Percentiles rank a stretch among this genome's conserved stretches.
phyloP scores from a whole-genome alignment of 1,140 invertebrate genomes.

The Conus ventricosus region DNA sequence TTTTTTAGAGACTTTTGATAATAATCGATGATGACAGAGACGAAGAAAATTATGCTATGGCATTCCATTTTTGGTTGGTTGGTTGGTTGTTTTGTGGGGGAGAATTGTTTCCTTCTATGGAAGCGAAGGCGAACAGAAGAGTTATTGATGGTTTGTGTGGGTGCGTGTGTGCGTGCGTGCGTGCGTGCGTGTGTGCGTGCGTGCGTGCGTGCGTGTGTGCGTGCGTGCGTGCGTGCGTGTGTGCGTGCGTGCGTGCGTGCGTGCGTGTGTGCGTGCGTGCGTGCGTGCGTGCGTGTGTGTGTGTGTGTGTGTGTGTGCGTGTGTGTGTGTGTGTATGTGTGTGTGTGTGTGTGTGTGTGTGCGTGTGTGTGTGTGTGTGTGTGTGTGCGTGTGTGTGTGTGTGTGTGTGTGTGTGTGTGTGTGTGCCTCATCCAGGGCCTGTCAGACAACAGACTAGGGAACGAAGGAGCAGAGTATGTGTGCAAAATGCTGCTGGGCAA shows the following conservation, averaged over 20 bases:
- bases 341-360: neutral
- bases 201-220: neutral
- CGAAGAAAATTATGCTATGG: too few species aligned
- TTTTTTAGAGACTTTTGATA: too few species aligned
- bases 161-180: too few species aligned
- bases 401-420: constrained; percentile 1
- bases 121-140: too few species aligned
- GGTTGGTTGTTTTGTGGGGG: too few species aligned
- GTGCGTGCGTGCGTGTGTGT: too few species aligned
- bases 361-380: neutral
- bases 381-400: neutral
- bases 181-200: neutral
- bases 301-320: neutral
- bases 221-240: neutral
- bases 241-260: neutral
- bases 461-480: constrained; percentile 57
- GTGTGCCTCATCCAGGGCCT: constrained; percentile 52
- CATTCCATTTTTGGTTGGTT: too few species aligned
- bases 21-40: too few species aligned
- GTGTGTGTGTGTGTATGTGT: neutral
- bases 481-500: constrained; percentile 68
- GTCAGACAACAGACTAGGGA: constrained; percentile 70
- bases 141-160: too few species aligned
- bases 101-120: too few species aligned
- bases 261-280: too few species aligned